A percentile compares a stretch with the other conserved stretches of the same genome.
Evolutionary conservation across 2,113 vertebrate species (phyloP).

Genomic region (Danio rerio): DNA sequence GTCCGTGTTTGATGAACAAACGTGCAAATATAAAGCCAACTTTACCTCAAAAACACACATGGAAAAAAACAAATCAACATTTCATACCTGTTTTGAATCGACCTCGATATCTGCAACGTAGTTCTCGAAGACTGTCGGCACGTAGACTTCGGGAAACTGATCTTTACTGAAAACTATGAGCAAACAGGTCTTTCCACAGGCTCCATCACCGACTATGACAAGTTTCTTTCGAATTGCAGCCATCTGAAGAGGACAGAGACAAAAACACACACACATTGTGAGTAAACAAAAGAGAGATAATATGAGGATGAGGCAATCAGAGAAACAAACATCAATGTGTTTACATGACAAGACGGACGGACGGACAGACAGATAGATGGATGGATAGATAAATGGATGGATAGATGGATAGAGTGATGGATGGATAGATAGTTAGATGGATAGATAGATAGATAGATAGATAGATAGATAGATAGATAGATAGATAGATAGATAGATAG

Average conservation of each 20-base stretch:
- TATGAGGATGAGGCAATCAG: neutral
- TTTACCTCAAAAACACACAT: neutral
- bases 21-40: too few species aligned
- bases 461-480: too few species aligned
- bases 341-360: too few species aligned
- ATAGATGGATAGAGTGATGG: too few species aligned
- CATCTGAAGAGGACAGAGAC: constrained; percentile 67
- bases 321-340: neutral
- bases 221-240: constrained; percentile 85
- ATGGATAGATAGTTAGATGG: neutral
- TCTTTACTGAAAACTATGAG: constrained; percentile 62
- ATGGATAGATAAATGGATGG: too few species aligned
- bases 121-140: constrained; percentile 85
- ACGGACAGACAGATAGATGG: too few species aligned
- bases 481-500: too few species aligned
- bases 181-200: constrained; percentile 67
- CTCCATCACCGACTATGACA: constrained; percentile 85
- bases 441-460: neutral
- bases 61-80: neutral
- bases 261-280: too few species aligned
- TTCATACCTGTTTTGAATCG: constrained; percentile 80
- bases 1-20: too few species aligned
- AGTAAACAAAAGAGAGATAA: neutral
- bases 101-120: constrained; percentile 85
- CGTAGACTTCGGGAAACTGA: constrained; percentile 76